phyloP scores from a whole-genome alignment of 2,797 vertebrate species.

The Passerculus sandwichensis region DNA sequence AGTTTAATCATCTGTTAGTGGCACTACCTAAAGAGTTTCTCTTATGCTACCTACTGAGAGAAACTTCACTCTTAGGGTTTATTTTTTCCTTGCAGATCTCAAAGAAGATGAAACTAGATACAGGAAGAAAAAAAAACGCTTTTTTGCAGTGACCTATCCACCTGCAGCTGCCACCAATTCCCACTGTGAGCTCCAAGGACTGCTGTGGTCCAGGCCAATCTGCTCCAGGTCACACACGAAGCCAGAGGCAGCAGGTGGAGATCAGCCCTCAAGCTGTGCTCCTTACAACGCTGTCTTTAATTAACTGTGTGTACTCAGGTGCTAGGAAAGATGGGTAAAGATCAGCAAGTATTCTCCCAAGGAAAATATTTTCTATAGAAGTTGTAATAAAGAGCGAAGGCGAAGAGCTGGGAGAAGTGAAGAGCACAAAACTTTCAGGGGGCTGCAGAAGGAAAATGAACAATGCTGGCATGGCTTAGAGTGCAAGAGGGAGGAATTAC shows the following conservation, averaged over 20 bases:
- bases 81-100: neutral
- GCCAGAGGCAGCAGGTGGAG: neutral
- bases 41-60: neutral
- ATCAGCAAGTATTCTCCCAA: conserved; percentile 54
- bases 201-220: neutral
- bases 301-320: conserved; percentile 60
- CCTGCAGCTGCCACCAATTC: neutral
- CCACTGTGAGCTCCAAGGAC: neutral
- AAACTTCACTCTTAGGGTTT: neutral
- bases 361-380: conserved; percentile 52
- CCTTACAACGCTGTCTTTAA: conserved; percentile 1
- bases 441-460: neutral
- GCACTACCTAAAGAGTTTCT: neutral
- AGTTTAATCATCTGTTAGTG: neutral
- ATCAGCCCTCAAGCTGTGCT: neutral
- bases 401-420: neutral
- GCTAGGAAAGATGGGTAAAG: conserved; percentile 16
- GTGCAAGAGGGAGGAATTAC: fast-evolving
- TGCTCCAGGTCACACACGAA: neutral
- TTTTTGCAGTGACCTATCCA: neutral
- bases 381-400: neutral
- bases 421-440: neutral
- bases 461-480: neutral
- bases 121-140: neutral
- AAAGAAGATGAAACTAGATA: neutral